A percentile compares a stretch with the other conserved stretches of the same genome.
These are phyloP conservation scores for Drosophila elegans DNA, from an alignment of 1,140 invertebrate species.

Conservation along the genomic window DNA sequence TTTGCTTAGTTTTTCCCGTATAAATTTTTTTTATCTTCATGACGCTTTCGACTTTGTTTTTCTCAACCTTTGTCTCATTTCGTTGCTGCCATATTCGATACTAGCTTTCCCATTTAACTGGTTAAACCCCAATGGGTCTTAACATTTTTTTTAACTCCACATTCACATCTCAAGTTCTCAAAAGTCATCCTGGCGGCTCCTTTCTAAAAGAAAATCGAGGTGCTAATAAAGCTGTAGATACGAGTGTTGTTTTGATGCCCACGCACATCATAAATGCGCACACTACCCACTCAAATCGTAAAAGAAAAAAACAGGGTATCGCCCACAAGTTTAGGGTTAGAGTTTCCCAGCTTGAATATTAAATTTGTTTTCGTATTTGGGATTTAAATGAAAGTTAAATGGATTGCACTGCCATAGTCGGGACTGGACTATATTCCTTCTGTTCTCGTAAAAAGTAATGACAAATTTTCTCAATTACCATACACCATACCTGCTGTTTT, in stretches of 20 bases:
- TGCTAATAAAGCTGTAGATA: background rate
- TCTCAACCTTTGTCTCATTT: constrained; percentile 29
- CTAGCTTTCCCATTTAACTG: constrained; percentile 66
- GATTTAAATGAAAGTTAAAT: too few relatives aligned
- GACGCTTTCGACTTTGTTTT: constrained; percentile 25
- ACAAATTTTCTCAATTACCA: too few relatives aligned
- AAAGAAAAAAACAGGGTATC: background rate
- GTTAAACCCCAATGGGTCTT: constrained; percentile 55
- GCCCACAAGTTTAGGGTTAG: background rate
- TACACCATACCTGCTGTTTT: too few relatives aligned
- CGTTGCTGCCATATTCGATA: constrained; percentile 30
- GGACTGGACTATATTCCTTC: too few relatives aligned
- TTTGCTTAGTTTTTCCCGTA: constrained; percentile 40
- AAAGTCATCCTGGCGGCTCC: background rate
- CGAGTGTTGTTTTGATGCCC: background rate
- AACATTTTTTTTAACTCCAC: constrained; percentile 34
- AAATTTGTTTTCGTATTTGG: background rate
- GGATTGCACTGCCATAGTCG: too few relatives aligned
- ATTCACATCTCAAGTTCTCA: constrained; percentile 6
- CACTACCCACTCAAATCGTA: background rate
- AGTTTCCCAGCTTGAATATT: background rate
- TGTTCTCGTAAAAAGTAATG: too few relatives aligned
- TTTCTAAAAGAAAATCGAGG: too few relatives aligned
- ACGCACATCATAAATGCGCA: too few relatives aligned
- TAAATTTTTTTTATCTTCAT: constrained; percentile 26